Evolutionary conservation across 2,888 invertebrate species (phyloP), one percentile per base, ranked within the genome.

Genomic region (Erpobdella octoculata): DNA sequence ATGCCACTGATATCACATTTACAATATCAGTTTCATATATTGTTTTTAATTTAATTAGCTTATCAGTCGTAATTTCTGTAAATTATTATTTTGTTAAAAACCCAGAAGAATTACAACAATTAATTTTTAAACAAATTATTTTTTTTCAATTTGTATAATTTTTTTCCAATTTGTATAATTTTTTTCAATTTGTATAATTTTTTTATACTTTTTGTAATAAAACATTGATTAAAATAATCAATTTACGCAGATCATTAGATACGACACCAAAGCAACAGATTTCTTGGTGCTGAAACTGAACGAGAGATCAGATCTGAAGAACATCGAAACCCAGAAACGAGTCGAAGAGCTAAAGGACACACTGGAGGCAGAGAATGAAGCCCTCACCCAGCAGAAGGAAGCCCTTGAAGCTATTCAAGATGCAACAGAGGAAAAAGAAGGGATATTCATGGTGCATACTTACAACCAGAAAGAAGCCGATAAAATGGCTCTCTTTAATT

Each of bases 401-500:
- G 69, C 46, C 25, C 69, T 48, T 4, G 69, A 69, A 15, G 69
- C 69, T 18, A 69, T 69, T 9, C 69, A 69, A 53, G 69, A 69
- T n/a, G 35, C 58, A n/a, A 69, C 69, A 12, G 69, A 69, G 5
- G 69, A 69, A 18, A 69, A 68, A 35, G 69, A 69, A 28, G 58
- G 58, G 2, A 12, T 48, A 1, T 12, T 69, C 58, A 69, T 69
- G 21, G 48, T 48, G 35, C 46, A 58, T 18, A 37, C 46, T n/a
- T 69, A 69, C 58, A 69, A 53, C n/a, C 69, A 69, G 21, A 69
- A 58, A 35, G 69, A 69, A 21, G 69, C 69, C n/a, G 69, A 69
- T 9, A 69, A 69, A 18, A 69, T 69, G 69, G 69, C 69, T 25
- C 69, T 69, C 69, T 69, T 69, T 58, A 69, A 69, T 46, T 69